Conservation (phyloP, 2,113 vertebrate genomes). For the Platichthys flesus region DNA sequence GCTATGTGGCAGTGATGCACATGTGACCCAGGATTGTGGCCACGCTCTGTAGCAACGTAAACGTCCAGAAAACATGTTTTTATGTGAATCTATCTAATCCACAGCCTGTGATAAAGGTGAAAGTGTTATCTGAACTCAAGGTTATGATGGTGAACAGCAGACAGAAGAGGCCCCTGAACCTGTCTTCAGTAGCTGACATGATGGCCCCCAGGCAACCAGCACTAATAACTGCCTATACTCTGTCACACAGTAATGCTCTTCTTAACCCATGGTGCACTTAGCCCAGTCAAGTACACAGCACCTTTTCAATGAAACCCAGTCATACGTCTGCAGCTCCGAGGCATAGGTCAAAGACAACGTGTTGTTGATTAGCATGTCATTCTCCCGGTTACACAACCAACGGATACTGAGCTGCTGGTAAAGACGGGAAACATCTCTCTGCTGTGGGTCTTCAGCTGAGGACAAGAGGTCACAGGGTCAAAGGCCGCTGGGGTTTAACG, state of each 20-base stretch:
- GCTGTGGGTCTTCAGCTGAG: background rate
- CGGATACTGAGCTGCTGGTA: background rate
- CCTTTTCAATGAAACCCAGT: conserved; percentile 42
- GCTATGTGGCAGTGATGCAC: background rate
- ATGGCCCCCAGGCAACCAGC: conserved; percentile 2
- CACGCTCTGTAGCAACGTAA: too few relatives aligned
- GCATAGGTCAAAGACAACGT: conserved; percentile 39
- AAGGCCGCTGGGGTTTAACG: too few relatives aligned
- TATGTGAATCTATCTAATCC: too few relatives aligned
- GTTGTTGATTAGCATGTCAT: conserved; percentile 25
- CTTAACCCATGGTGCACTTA: conserved; percentile 51
- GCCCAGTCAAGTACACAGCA: conserved; percentile 51
- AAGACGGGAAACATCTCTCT: background rate
- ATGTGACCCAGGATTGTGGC: too few relatives aligned
- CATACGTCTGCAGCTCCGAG: conserved; percentile 49
- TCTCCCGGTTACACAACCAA: conserved; percentile 26
- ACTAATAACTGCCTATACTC: conserved; percentile 25
- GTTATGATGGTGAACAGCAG: background rate
- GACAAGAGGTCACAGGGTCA: conserved; percentile 1
- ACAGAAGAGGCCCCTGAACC: conserved; percentile 11
- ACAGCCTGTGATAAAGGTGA: too few relatives aligned
- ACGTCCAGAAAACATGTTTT: background rate
- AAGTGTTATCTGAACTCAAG: conserved; percentile 4
- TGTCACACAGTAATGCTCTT: conserved; percentile 32
- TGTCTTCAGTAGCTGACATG: too few relatives aligned